These are phyloP conservation scores for Philereme transversata DNA, from an alignment of 2,888 invertebrate species.

Conservation along the genomic window DNA sequence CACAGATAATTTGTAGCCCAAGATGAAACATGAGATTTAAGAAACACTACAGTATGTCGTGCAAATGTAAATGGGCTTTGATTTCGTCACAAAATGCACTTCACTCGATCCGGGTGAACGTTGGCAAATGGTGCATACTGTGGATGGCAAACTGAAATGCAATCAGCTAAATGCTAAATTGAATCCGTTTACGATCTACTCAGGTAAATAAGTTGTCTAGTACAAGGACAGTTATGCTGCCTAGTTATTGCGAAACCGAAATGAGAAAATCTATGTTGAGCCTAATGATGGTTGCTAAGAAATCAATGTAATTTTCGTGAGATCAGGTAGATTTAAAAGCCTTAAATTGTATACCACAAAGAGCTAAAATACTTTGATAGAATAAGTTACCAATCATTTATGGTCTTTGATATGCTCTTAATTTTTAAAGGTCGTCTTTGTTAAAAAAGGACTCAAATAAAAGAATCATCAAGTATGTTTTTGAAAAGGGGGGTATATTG, in stretches of 20 bases:
- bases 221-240: conserved; percentile 19
- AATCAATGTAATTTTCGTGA: too few relatives aligned
- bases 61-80: conserved; percentile 46
- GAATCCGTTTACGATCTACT: conserved; percentile 29
- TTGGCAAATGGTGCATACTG: conserved; percentile 34
- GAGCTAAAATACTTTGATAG: too few relatives aligned
- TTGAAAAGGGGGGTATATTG: neutral
- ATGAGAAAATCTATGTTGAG: conserved; percentile 16
- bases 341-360: too few relatives aligned
- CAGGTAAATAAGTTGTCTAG: conserved; percentile 10
- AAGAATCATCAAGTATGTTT: neutral
- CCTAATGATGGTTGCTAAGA: neutral
- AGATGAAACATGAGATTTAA: conserved; percentile 24
- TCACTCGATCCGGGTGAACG: conserved; percentile 42
- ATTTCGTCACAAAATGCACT: conserved; percentile 42
- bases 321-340: too few relatives aligned
- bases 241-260: conserved; percentile 13
- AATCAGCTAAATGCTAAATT: conserved; percentile 32
- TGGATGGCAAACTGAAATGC: conserved; percentile 29
- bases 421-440: too few relatives aligned
- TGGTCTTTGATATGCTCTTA: too few relatives aligned
- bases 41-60: conserved; percentile 34
- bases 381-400: too few relatives aligned
- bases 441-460: too few relatives aligned
- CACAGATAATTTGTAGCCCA: conserved; percentile 10